These are phyloP conservation scores for Spodoptera littoralis DNA, from an alignment of 2,888 invertebrate species.

Conservation along the genomic window DNA sequence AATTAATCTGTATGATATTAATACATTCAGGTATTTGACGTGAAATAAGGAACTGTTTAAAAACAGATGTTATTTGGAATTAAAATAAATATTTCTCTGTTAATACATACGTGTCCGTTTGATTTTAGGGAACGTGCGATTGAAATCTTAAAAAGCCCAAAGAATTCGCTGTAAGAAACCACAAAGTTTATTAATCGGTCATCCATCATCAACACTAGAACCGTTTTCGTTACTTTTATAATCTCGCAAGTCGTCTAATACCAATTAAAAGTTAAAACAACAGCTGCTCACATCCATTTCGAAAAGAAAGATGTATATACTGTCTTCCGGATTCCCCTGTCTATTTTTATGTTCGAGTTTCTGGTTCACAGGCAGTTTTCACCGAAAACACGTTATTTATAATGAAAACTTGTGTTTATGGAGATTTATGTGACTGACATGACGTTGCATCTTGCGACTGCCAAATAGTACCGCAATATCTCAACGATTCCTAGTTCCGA, in stretches of 20 bases:
- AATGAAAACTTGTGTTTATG: slow-evolving; percentile 19
- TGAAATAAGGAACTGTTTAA: too few relatives aligned
- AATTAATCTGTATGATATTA: neutral
- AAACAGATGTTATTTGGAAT: too few relatives aligned
- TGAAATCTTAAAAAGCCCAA: too few relatives aligned
- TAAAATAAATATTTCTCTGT: too few relatives aligned
- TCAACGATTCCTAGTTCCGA: slow-evolving; percentile 23
- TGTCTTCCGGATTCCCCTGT: slow-evolving; percentile 15
- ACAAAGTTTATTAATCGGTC: too few relatives aligned
- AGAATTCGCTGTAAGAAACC: too few relatives aligned
- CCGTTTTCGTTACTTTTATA: slow-evolving; percentile 18
- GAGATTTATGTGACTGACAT: slow-evolving; percentile 28
- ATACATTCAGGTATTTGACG: too few relatives aligned
- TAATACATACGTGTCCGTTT: too few relatives aligned
- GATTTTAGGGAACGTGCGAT: too few relatives aligned
- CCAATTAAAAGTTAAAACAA: slow-evolving; percentile 20
- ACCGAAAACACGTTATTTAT: slow-evolving; percentile 7
- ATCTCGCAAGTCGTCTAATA: slow-evolving; percentile 13
- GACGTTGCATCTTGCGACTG: slow-evolving; percentile 19
- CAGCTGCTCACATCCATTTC: slow-evolving; percentile 18
- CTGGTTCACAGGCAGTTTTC: slow-evolving; percentile 21
- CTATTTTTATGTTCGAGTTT: slow-evolving; percentile 33
- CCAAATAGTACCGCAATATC: slow-evolving; percentile 11
- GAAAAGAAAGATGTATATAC: slow-evolving; percentile 21
- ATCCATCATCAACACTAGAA: too few relatives aligned